These are phyloP conservation scores for Pachypeltis micranthus DNA, from an alignment of 1,140 invertebrate species.

Conservation along the genomic window DNA sequence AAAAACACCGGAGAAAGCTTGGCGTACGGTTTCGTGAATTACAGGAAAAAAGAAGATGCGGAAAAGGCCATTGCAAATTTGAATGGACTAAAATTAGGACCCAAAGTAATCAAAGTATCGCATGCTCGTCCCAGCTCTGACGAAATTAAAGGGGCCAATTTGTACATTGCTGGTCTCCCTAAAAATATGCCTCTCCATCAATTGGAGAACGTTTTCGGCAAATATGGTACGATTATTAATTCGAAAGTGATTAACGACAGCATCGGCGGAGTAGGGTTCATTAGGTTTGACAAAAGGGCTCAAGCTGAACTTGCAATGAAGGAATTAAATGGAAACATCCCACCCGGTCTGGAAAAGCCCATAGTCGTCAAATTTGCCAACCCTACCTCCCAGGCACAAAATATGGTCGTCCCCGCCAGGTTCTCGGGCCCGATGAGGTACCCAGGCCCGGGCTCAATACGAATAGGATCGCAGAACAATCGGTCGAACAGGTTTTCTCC, in stretches of 20 bases:
- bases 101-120: constrained; percentile 86
- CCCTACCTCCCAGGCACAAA: constrained; percentile 43
- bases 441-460: constrained; percentile 38
- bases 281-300: constrained; percentile 46
- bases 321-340: constrained; percentile 46
- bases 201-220: constrained; percentile 67
- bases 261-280: constrained; percentile 47
- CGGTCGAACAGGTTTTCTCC: constrained; percentile 9
- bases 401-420: background rate
- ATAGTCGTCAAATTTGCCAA: constrained; percentile 50
- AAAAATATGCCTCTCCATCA: constrained; percentile 77
- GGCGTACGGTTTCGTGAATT: constrained; percentile 84
- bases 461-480: constrained; percentile 3
- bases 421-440: constrained; percentile 38
- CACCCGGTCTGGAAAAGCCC: constrained; percentile 43
- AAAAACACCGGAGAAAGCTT: constrained; percentile 82
- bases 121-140: constrained; percentile 78
- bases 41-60: constrained; percentile 67
- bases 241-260: constrained; percentile 68
- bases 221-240: constrained; percentile 74
- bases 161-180: constrained; percentile 77
- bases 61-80: constrained; percentile 75
- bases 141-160: constrained; percentile 79
- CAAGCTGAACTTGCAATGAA: constrained; percentile 47
- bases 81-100: constrained; percentile 73